Evolutionary conservation across 1,140 invertebrate genomes (phyloP), one percentile per base, ranked within the genome.

Genomic region (Ditylenchus dipsaci): DNA sequence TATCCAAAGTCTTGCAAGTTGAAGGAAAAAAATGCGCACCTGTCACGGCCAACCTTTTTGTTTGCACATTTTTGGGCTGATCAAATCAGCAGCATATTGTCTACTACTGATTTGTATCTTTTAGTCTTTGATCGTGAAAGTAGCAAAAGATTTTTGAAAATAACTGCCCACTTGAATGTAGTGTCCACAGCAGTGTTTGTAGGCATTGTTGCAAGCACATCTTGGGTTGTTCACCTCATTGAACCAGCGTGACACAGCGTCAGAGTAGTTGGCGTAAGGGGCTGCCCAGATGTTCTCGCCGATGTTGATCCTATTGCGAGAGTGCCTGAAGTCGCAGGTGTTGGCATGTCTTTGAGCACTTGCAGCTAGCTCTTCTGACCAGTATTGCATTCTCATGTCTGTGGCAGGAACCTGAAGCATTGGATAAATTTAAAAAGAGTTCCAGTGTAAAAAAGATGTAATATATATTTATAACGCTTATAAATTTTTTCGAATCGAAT

Each of bases 121-220:
- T 38, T 11, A 38, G 3, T 38, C 33, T 38, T 38, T 38, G 33
- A 38, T 38, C 33, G 11, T 5, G 11, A 38, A 38, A 11, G 33
- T 11, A 38, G 11, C 3, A 38, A 38, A 38, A 38, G 33, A 11
- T 5, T 3, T 5, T 38, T 5, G 33, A 38, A 38, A 38, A 38
- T 5, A 11, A 11, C 60, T 70, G 19, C 38, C 26, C n/a, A 81
- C 80, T 73, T 82, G 80, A 68, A 82, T 76, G 45, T 82, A 82
- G 71, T 82, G 80, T 26, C 80, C 80, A 61, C 80, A 82, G 61
- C 80, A 82, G 66, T 82, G 80, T 63, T 82, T 82, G 78, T 82
- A 82, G 49, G 75, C 80, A 57, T 81, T 75, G 62, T 76, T 77
- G 61, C 80, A 83, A 17, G 72, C 76, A 62, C 80, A 82, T 27